Base-by-base conservation (phyloP, 2,888 invertebrate species). In the Pollenia labialis region DNA sequence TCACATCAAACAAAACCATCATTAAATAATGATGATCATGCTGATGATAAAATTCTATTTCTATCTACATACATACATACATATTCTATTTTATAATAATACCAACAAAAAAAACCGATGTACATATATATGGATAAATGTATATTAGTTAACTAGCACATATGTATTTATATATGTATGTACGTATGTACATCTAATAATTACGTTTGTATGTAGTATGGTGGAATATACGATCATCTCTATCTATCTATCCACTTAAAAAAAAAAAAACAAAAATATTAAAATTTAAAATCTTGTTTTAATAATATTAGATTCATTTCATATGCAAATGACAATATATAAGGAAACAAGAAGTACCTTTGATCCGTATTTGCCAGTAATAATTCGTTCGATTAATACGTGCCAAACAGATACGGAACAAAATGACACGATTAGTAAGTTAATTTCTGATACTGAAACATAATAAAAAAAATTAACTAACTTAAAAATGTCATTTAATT, bases 391-490 rank as follows among this genome's bases (percentile, higher is more conserved):
- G 89, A 90, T 90, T 88, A 88, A 88, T 88, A 89, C 88, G 88
- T 75, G 80, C 69, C 81, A 87, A 64, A 76, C 75, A 83, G 69
- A 80, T 66, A 60, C 87, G 80, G 71, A 87, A 46, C 69, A 71
- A 76, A 79, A 91, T 91, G 91, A 92, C 90, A 91, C 91, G 90
- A 90, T 90, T 92, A 90, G 91, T 92, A 92, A 91, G 91, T 91
- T 62, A 16, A 69, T 62, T 50, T 42, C 18, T 81, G 44, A 58
- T 69, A 54, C 3, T 50, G 2, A 54, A 84, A 60, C 4, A 58
- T 48, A 40, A 8, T n/a, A 62, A 40, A 64, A 23, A 66, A 56
- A 54, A 6, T 48, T 74, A 85, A n/a, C 11, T 48, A 56, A 58
- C 50, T 46, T 66, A 8, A 62, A 56, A 69, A 48, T 77, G 56